These are phyloP conservation scores for Oasisia sp. DNA, from an alignment of 2,888 invertebrate genomes.

Conservation along the genomic window DNA sequence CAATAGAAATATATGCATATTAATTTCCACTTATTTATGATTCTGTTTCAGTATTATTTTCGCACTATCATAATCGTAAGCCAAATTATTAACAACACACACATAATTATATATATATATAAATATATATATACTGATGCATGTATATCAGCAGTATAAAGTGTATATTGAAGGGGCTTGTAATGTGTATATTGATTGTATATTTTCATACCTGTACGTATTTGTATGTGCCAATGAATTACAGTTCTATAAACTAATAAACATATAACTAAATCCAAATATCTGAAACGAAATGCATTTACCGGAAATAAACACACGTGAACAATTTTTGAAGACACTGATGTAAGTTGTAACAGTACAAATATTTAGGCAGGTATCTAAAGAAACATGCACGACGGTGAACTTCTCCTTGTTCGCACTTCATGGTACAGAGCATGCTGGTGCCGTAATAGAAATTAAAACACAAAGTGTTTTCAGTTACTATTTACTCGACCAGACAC, in stretches of 20 bases:
- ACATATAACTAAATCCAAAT: not conserved
- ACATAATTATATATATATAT: too few relatives aligned
- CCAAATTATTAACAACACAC: not conserved
- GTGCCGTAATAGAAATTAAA: not conserved
- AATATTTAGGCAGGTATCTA: not conserved
- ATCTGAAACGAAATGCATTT: not conserved
- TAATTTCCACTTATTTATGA: not conserved
- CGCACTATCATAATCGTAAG: not conserved
- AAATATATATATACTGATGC: too few relatives aligned
- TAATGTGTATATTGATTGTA: not conserved
- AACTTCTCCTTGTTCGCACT: not conserved
- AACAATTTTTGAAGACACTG: not conserved
- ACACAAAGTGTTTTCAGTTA: not conserved
- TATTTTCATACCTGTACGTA: not conserved
- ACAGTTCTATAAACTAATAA: not conserved
- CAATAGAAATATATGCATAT: not conserved
- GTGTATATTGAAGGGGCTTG: not conserved
- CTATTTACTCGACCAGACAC: not conserved
- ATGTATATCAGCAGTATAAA: not conserved
- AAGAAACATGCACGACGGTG: not conserved
- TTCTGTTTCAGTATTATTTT: not conserved
- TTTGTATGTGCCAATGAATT: too few relatives aligned
- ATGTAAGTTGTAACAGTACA: not conserved
- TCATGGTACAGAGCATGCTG: not conserved
- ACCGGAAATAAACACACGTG: not conserved